phyloP scores from a whole-genome alignment of 2,797 vertebrate species.

The Macropodus opercularis region DNA sequence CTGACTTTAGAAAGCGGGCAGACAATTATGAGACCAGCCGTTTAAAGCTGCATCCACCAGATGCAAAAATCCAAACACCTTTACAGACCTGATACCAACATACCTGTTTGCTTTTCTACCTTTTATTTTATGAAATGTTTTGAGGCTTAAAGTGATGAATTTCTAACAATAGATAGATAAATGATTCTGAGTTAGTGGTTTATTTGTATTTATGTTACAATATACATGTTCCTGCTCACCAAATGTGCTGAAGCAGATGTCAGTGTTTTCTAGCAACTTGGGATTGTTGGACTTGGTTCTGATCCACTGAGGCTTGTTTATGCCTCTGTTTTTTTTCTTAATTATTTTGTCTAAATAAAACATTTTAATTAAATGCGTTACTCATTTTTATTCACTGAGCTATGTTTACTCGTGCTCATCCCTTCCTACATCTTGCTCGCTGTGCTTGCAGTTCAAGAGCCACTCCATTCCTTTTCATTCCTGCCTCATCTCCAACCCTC shows the following conservation, averaged over 20 bases:
- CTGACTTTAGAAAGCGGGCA: slow-evolving; percentile 10
- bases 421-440: not conserved
- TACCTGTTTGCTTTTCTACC: slow-evolving; percentile 2
- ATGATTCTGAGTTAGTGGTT: slow-evolving; percentile 21
- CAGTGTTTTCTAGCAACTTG: not conserved
- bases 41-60: slow-evolving; percentile 15
- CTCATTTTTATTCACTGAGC: slow-evolving; percentile 36
- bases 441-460: slow-evolving; percentile 37
- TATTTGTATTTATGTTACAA: slow-evolving; percentile 42
- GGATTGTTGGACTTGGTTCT: not conserved
- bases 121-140: slow-evolving; percentile 15
- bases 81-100: too few species aligned
- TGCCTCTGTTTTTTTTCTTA: slow-evolving; percentile 35
- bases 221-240: not conserved
- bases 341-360: slow-evolving; percentile 67
- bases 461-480: slow-evolving; percentile 36
- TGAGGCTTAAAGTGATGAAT: not conserved
- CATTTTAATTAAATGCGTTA: slow-evolving; percentile 41
- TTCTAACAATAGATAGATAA: slow-evolving; percentile 25
- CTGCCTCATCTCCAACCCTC: slow-evolving; percentile 42
- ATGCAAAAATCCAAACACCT: not conserved
- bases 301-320: slow-evolving; percentile 27
- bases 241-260: not conserved
- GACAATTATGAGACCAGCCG: slow-evolving; percentile 23
- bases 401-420: slow-evolving; percentile 17